These are phyloP conservation scores for Mormyrus iriodes DNA, from an alignment of 2,113 vertebrate genomes.

Conservation along the genomic window DNA sequence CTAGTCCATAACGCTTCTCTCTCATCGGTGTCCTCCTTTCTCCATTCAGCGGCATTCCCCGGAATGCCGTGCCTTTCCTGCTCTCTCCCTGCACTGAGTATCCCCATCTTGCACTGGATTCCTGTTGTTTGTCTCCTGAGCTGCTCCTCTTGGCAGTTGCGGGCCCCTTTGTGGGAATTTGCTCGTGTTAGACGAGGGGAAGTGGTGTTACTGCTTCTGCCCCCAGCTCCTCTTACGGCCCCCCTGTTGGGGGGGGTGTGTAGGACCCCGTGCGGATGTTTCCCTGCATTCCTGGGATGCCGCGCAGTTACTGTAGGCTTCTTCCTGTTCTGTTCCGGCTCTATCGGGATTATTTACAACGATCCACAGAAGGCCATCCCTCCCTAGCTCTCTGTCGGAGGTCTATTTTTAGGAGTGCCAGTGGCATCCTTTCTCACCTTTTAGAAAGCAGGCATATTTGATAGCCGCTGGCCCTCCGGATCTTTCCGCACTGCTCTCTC, in stretches of 20 bases:
- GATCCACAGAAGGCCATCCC: conserved; percentile 29
- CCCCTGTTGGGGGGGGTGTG: conserved; percentile 5
- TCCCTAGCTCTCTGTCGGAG: conserved; percentile 24
- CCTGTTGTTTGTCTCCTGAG: not conserved
- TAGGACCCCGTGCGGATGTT: conserved; percentile 26
- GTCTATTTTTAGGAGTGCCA: conserved; percentile 42
- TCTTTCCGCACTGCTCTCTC: conserved; percentile 19
- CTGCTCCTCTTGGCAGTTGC: not conserved
- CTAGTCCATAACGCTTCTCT: not conserved
- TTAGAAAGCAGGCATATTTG: conserved; percentile 32
- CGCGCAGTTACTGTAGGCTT: conserved; percentile 26
- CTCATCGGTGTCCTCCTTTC: not conserved
- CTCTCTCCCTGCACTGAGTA: not conserved
- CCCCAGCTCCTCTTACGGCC: not conserved
- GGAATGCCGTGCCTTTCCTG: not conserved
- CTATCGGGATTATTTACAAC: conserved; percentile 48
- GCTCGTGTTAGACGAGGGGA: not conserved
- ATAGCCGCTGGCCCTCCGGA: conserved; percentile 24
- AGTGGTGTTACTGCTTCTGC: not conserved
- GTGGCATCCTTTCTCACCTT: conserved; percentile 42
- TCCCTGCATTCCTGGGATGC: conserved; percentile 38
- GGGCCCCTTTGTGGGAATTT: not conserved
- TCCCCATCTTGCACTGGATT: not conserved
- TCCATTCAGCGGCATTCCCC: not conserved
- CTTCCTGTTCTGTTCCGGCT: conserved; percentile 44